Percentiles rank a stretch among this genome's conserved stretches.
Evolutionary conservation across 2,113 vertebrate genomes (phyloP).

Genomic region (Pygoscelis antarcticus): DNA sequence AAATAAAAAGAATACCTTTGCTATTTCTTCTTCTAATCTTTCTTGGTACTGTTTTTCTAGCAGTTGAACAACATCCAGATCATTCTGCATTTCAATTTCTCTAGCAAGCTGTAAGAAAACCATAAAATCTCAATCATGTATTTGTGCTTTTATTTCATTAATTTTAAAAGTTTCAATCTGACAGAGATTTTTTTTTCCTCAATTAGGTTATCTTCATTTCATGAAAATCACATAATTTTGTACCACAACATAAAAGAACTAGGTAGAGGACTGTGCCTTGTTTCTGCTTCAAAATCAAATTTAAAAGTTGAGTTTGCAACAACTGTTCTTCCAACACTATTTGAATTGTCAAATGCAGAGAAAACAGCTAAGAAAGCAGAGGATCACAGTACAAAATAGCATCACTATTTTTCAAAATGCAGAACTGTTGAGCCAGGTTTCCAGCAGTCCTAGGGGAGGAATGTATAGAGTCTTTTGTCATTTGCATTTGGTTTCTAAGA

Average conservation of each 20-base stretch:
- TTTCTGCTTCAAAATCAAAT: neutral
- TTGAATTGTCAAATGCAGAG: neutral
- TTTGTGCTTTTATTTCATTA: slow-evolving; percentile 6
- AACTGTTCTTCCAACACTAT: neutral
- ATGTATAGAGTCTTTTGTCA: neutral
- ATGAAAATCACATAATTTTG: neutral
- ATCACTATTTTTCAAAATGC: neutral
- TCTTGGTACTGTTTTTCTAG: slow-evolving; percentile 82
- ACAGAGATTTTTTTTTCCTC: slow-evolving; percentile 19
- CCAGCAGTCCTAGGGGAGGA: neutral
- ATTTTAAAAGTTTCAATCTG: neutral
- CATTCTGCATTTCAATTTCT: slow-evolving; percentile 47
- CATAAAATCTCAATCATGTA: neutral
- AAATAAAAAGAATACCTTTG: slow-evolving; percentile 78
- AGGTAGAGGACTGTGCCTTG: neutral
- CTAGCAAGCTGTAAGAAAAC: slow-evolving; percentile 54
- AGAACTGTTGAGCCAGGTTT: neutral
- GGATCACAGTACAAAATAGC: neutral
- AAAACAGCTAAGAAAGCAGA: neutral
- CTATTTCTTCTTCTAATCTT: slow-evolving; percentile 89
- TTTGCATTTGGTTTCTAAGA: neutral
- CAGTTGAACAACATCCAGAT: slow-evolving; percentile 44
- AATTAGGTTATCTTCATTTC: neutral
- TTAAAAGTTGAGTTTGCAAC: neutral
- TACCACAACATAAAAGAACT: neutral